phyloP scores from a whole-genome alignment of 2,113 vertebrate genomes.

The Phocoena sinus region DNA sequence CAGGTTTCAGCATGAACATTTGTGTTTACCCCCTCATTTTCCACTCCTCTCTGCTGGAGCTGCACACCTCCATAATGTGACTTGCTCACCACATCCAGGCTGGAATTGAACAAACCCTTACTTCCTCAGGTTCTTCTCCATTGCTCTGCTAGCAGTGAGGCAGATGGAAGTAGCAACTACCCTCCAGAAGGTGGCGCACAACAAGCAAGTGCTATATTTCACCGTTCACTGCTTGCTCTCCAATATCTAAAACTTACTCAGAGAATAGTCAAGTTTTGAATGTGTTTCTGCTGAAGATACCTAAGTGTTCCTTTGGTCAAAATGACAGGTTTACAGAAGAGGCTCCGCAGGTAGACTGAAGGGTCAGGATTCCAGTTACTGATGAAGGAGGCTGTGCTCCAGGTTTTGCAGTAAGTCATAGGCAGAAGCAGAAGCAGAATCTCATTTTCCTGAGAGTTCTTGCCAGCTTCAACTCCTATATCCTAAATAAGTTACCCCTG shows the following conservation, averaged over 20 bases:
- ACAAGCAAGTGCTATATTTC: not conserved
- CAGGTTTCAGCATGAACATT: not conserved
- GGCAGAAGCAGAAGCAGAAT: not conserved
- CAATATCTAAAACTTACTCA: not conserved
- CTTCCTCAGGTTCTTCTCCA: too few relatives aligned
- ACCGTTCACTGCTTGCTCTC: not conserved
- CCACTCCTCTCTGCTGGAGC: too few relatives aligned
- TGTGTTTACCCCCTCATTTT: fast-evolving
- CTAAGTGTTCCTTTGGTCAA: not conserved
- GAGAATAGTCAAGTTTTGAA: not conserved
- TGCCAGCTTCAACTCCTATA: not conserved
- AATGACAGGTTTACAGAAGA: not conserved
- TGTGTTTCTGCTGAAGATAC: not conserved
- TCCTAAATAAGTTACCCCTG: not conserved
- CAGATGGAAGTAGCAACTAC: not conserved
- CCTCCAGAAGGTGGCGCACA: not conserved
- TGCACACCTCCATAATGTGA: fast-evolving
- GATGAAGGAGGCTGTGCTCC: not conserved
- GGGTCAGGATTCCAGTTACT: not conserved
- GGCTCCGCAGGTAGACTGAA: not conserved
- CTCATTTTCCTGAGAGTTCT: not conserved
- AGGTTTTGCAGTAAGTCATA: not conserved
- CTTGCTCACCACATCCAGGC: not conserved
- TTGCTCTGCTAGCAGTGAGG: not conserved
- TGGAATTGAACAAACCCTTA: not conserved